A percentile compares a stretch with the other conserved stretches of the same genome.
phyloP scores from a whole-genome alignment of 2,888 invertebrate genomes.

The Trachelus iudaicus region DNA sequence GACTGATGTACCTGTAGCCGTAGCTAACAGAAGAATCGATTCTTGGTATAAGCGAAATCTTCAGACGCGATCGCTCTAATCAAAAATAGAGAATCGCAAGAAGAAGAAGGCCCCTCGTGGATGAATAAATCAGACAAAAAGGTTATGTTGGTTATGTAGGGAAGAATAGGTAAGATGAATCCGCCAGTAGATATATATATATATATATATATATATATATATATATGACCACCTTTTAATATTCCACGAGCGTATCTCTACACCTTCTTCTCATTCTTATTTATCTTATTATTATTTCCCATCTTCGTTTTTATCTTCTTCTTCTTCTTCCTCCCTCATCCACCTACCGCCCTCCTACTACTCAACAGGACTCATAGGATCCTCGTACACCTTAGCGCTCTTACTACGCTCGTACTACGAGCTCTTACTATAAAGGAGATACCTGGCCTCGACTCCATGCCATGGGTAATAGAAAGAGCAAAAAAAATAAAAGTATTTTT shows the following conservation, averaged over 20 bases:
- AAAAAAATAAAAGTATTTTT: neutral
- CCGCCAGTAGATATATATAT: neutral
- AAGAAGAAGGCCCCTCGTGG: neutral
- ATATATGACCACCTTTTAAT: neutral
- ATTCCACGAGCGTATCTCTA: neutral
- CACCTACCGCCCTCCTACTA: neutral
- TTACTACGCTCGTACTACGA: slow-evolving; percentile 6
- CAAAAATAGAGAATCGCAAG: slow-evolving; percentile 33
- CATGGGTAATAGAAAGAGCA: neutral
- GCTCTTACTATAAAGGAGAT: neutral
- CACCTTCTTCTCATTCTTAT: neutral
- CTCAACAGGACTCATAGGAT: neutral
- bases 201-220: neutral
- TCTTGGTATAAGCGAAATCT: slow-evolving; percentile 29
- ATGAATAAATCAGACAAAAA: neutral
- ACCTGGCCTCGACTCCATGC: neutral
- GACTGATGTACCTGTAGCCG: neutral
- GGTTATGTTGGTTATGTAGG: neutral
- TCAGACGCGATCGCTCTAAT: slow-evolving; percentile 32
- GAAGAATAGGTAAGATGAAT: neutral
- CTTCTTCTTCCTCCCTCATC: neutral
- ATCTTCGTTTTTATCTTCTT: neutral
- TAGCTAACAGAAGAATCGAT: neutral
- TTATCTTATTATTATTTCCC: neutral
- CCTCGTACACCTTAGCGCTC: neutral